phyloP scores from a whole-genome alignment of 2,113 vertebrate genomes.

The Eurypyga helias region DNA sequence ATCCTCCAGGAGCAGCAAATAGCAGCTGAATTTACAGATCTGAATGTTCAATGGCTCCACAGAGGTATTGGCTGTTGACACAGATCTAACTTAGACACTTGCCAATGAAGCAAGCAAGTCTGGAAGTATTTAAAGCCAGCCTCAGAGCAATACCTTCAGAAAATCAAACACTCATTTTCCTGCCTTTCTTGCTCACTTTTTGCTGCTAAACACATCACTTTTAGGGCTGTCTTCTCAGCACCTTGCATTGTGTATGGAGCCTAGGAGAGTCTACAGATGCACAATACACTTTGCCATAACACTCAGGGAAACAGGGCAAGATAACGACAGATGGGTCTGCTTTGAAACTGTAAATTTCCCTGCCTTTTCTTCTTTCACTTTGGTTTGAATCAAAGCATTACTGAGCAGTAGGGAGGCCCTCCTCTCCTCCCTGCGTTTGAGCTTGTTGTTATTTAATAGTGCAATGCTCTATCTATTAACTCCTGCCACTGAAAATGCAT shows the following conservation, averaged over 20 bases:
- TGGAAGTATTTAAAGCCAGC: not conserved
- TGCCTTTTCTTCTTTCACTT: not conserved
- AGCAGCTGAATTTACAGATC: not conserved
- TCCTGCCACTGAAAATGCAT: not conserved
- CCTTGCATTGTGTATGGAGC: rapidly evolving
- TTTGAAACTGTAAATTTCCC: not conserved
- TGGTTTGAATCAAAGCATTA: not conserved
- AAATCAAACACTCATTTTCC: not conserved
- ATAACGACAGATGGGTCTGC: not conserved
- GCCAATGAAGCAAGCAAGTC: not conserved
- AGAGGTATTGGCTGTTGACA: not conserved
- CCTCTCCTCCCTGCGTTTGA: not conserved
- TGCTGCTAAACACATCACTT: not conserved
- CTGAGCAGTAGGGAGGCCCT: slow-evolving; percentile 26
- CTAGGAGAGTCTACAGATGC: not conserved
- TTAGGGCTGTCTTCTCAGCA: not conserved
- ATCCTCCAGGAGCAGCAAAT: not conserved
- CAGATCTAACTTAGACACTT: not conserved
- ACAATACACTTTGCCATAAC: not conserved
- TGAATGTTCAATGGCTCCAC: not conserved
- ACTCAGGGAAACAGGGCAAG: not conserved
- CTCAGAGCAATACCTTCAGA: not conserved
- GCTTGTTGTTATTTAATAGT: slow-evolving; percentile 45
- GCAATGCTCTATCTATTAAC: slow-evolving; percentile 35
- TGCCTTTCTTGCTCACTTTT: not conserved